Base-by-base conservation (phyloP, 2,113 vertebrate genomes). In the Hucho hucho region DNA sequence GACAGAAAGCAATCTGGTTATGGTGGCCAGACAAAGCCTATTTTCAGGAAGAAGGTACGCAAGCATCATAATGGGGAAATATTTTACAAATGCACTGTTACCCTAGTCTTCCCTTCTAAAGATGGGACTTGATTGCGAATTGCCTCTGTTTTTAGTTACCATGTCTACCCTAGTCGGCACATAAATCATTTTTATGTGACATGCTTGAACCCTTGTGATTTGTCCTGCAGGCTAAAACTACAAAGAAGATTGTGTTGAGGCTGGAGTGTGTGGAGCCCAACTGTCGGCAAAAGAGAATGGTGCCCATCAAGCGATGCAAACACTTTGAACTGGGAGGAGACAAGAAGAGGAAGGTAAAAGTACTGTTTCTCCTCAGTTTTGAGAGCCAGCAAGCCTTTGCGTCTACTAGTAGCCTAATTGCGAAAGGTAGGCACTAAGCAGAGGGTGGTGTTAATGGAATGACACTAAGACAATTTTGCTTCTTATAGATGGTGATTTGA, bases 291-390 rank as follows among this genome's bases (percentile, higher is more conserved):
- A 99, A 99, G 93, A 95, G 97, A 88, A 98, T 98, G 97, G 90
- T 99, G 89, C 95, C 98, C 20, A 99, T 98, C 86, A 99, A 98
- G 91, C 94, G 96, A 88, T 98, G 96, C 92, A 99, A 99, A 87
- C 97, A 99, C 92, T 99, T 99, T 78, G 97, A 99, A 84, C 90
- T 99, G 89, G 98, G 98, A 89, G 97, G 97, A 87, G 97, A 98
- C 93, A 99, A 99, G 94, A 99, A 99, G 95, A 96, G 97, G 96
- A 99, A 99, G 97, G 98, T 98, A 91, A 4, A 84, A 16, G 14
- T 2, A 25, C 3, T 47, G 16, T 1, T 22, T 43, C 37, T 43
- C 53, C 25, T 29, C 29, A 43, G 9, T 72, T 26, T 4, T 11
- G 37, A 43, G 47, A 53, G 3, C 16, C 12, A 14, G 16, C 47